Percentiles rank a stretch among this genome's conserved stretches.
These are phyloP conservation scores for Microplitis deprimator DNA, from an alignment of 2,888 invertebrate species.

Conservation along the genomic window DNA sequence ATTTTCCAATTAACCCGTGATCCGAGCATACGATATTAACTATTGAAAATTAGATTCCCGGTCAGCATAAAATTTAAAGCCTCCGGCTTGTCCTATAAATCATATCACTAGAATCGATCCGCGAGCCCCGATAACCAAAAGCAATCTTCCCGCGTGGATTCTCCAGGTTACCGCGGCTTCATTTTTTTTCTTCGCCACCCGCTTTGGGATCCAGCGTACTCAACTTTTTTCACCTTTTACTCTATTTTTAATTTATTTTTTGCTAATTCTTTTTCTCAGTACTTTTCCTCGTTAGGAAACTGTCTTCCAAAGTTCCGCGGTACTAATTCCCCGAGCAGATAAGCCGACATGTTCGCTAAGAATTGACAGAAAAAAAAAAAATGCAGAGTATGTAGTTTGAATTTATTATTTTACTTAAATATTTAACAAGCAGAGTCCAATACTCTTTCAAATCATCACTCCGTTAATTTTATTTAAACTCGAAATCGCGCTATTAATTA, in stretches of 20 bases:
- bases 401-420: too few relatives aligned
- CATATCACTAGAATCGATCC: conserved; percentile 21
- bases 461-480: too few relatives aligned
- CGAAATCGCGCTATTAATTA: too few relatives aligned
- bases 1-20: conserved; percentile 2
- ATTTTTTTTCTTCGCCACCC: conserved; percentile 8
- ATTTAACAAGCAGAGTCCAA: too few relatives aligned
- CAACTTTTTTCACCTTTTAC: conserved; percentile 15
- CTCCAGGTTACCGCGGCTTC: neutral
- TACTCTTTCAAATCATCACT: too few relatives aligned
- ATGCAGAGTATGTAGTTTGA: neutral
- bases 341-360: conserved; percentile 36
- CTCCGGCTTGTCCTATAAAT: conserved; percentile 19
- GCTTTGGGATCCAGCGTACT: conserved; percentile 15
- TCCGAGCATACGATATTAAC: conserved; percentile 13
- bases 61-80: conserved; percentile 25
- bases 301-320: conserved; percentile 29
- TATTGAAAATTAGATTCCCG: conserved; percentile 8
- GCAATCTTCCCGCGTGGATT: conserved; percentile 15
- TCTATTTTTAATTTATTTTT: neutral
- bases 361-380: conserved; percentile 34
- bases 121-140: conserved; percentile 4
- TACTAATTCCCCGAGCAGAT: conserved; percentile 38
- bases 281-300: conserved; percentile 36
- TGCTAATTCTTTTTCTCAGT: conserved; percentile 18